These are phyloP conservation scores for Nothocercus nigrocapillus DNA, from an alignment of 2,113 vertebrate species.

Conservation along the genomic window DNA sequence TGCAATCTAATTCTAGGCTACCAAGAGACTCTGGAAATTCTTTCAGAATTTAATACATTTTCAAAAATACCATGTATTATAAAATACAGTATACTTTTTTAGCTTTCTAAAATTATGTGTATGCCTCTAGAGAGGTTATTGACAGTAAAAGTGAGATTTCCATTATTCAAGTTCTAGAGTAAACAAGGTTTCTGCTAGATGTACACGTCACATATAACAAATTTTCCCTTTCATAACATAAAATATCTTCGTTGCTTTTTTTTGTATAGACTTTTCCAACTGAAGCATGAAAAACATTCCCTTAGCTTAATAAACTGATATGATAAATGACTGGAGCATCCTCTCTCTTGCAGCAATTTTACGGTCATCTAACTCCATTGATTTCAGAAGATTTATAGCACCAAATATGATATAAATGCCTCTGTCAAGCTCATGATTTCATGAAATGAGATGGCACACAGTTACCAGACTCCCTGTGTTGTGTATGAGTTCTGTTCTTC, in stretches of 20 bases:
- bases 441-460: not conserved
- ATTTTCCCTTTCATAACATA: not conserved
- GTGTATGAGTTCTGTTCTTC: not conserved
- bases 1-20: not conserved
- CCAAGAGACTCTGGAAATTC: not conserved
- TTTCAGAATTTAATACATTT: not conserved
- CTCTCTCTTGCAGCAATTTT: not conserved
- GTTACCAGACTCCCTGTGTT: not conserved
- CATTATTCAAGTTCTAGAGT: not conserved
- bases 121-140: not conserved
- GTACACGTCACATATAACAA: not conserved
- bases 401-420: not conserved
- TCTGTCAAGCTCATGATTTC: not conserved
- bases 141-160: not conserved
- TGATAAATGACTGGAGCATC: not conserved
- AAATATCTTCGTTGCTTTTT: not conserved
- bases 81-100: not conserved
- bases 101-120: not conserved
- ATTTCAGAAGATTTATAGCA: not conserved
- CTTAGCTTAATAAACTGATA: not conserved
- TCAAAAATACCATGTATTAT: not conserved
- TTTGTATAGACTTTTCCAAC: not conserved
- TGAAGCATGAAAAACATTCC: not conserved
- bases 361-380: not conserved
- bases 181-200: conserved; percentile 14